phyloP scores from a whole-genome alignment of 2,888 invertebrate species.

The Acanthosepion lycidas region DNA sequence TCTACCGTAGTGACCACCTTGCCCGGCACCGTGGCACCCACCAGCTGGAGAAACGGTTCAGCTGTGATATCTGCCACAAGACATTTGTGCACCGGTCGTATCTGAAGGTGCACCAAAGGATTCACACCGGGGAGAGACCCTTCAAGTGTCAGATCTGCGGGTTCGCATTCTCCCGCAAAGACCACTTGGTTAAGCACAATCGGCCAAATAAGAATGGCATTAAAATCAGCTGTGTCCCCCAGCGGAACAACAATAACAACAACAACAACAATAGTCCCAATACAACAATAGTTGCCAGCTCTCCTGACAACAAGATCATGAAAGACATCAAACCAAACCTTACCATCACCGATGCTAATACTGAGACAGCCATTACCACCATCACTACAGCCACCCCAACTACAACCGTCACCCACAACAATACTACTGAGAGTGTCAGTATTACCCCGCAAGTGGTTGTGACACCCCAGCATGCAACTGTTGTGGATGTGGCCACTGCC shows the following conservation, averaged over 20 bases:
- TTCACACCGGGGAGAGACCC: constrained; percentile 38
- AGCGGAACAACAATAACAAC: constrained; percentile 33
- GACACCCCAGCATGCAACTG: neutral
- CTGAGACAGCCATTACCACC: neutral
- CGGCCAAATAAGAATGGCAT: constrained; percentile 41
- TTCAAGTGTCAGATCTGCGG: constrained; percentile 39
- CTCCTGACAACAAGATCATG: neutral
- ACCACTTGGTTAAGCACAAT: constrained; percentile 43
- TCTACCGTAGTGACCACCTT: constrained; percentile 35
- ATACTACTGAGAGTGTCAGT: neutral
- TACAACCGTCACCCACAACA: neutral
- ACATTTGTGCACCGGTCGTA: constrained; percentile 43
- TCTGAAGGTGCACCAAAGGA: constrained; percentile 36
- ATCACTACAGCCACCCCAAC: neutral
- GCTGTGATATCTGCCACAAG: constrained; percentile 39
- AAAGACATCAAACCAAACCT: neutral
- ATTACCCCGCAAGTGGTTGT: neutral
- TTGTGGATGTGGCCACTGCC: neutral
- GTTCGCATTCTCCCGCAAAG: constrained; percentile 37
- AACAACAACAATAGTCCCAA: neutral
- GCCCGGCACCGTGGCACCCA: constrained; percentile 41
- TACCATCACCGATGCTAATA: neutral
- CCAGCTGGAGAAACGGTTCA: constrained; percentile 44
- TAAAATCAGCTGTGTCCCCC: constrained; percentile 39
- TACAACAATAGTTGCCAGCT: neutral